Percentiles rank a stretch among this genome's conserved stretches.
Conservation (phyloP, 2,888 invertebrate genomes). For the Amaurobius ferox region DNA sequence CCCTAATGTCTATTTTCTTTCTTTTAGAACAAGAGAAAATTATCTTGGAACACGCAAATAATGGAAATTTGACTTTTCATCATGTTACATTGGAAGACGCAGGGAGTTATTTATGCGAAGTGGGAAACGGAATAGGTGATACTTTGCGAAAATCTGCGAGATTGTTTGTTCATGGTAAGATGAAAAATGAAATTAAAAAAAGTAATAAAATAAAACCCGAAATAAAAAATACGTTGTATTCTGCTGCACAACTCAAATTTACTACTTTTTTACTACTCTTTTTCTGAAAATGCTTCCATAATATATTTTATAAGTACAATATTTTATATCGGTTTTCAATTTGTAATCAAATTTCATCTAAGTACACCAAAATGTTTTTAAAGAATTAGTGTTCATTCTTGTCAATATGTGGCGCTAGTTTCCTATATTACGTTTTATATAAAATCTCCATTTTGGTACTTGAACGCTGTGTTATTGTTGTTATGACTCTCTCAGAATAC, state of each 20-base stretch:
- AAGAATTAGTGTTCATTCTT: constrained; percentile 32
- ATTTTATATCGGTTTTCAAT: no score
- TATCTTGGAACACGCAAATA: not conserved
- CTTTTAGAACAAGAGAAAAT: constrained; percentile 4
- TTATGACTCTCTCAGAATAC: not conserved
- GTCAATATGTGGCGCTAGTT: constrained; percentile 61
- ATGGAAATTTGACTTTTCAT: constrained; percentile 34
- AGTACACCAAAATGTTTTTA: no score
- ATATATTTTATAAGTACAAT: no score
- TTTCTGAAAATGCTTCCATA: not conserved
- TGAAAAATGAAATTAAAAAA: not conserved
- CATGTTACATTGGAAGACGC: constrained; percentile 15
- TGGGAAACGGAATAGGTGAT: constrained; percentile 31
- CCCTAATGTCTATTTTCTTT: no score
- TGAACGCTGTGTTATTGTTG: not conserved
- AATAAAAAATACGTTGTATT: no score
- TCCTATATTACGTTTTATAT: constrained; percentile 11
- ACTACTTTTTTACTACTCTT: no score
- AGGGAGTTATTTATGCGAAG: constrained; percentile 48
- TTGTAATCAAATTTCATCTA: no score
- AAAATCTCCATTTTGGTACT: not conserved
- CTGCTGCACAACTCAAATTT: no score
- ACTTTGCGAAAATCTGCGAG: constrained; percentile 14
- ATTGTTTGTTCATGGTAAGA: constrained; percentile 42
- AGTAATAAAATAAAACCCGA: no score